Conservation (phyloP, 1,140 invertebrate species). For the Teleogryllus occipitalis region DNA sequence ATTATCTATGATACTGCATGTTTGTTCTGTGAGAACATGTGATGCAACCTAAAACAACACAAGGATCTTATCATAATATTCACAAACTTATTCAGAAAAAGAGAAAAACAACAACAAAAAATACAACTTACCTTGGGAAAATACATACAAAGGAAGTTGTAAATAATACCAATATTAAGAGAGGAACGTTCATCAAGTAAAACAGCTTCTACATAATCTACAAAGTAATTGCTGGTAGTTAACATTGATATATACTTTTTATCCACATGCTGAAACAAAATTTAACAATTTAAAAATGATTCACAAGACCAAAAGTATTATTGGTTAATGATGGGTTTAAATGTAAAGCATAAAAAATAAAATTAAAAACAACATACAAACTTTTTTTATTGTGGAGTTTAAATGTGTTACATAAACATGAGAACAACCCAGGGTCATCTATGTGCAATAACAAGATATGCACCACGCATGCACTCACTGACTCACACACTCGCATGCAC, state of each 20-base stretch:
- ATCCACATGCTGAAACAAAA: conserved; percentile 52
- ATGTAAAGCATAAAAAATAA: background rate
- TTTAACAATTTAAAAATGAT: conserved; percentile 13
- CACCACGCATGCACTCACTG: too few relatives aligned
- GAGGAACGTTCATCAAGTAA: conserved; percentile 70
- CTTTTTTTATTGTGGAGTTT: too few relatives aligned
- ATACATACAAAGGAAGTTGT: conserved; percentile 71
- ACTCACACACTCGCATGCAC: too few relatives aligned
- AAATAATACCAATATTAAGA: conserved; percentile 66
- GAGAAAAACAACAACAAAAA: background rate
- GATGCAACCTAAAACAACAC: conserved; percentile 39
- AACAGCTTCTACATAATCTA: conserved; percentile 75
- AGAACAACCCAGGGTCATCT: too few relatives aligned
- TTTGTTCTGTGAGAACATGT: conserved; percentile 51
- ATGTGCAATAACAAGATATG: too few relatives aligned
- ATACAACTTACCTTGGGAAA: conserved; percentile 61
- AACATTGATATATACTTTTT: conserved; percentile 68
- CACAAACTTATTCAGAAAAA: background rate
- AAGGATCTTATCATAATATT: background rate
- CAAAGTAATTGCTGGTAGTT: conserved; percentile 65
- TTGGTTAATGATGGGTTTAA: conserved; percentile 9
- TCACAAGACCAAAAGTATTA: conserved; percentile 13
- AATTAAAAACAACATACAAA: too few relatives aligned
- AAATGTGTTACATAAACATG: too few relatives aligned
- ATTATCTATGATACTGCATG: conserved; percentile 47